phyloP scores from a whole-genome alignment of 2,113 vertebrate genomes.

The Pteruthius melanotis region DNA sequence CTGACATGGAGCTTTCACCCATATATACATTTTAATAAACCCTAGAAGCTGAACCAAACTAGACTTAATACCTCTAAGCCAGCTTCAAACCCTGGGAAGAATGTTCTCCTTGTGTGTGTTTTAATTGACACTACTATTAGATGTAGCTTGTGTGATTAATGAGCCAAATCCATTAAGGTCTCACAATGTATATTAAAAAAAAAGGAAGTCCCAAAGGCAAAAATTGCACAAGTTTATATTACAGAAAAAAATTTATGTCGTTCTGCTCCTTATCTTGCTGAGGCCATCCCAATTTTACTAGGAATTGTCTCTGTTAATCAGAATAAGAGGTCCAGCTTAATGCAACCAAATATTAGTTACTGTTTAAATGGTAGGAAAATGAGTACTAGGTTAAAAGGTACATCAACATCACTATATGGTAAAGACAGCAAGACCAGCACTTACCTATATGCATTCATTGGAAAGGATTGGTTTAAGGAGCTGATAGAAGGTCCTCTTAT shows the following conservation, averaged over 20 bases:
- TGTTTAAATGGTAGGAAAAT: not conserved
- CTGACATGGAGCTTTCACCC: not conserved
- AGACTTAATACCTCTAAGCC: not conserved
- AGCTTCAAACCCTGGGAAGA: not conserved
- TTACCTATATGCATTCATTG: not conserved
- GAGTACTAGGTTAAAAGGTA: not conserved
- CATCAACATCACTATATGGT: not conserved
- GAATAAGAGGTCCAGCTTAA: not conserved
- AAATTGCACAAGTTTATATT: not conserved
- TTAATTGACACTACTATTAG: not conserved
- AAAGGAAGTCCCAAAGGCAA: not conserved
- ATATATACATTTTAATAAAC: not conserved
- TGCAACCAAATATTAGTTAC: not conserved
- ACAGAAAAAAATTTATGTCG: not conserved
- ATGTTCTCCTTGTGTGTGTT: not conserved
- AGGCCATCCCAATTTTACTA: not conserved
- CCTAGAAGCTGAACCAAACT: not conserved
- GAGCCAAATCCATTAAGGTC: not conserved
- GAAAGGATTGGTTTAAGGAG: not conserved
- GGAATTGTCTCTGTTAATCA: not conserved
- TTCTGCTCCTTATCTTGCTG: not conserved
- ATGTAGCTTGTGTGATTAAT: not conserved
- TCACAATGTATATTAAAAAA: not conserved
- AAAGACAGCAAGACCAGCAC: not conserved
- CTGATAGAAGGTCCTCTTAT: not conserved